A percentile compares a stretch with the other conserved stretches of the same genome.
Evolutionary conservation across 2,888 invertebrate genomes (phyloP).

Genomic region (Standfussiana lucernea): DNA sequence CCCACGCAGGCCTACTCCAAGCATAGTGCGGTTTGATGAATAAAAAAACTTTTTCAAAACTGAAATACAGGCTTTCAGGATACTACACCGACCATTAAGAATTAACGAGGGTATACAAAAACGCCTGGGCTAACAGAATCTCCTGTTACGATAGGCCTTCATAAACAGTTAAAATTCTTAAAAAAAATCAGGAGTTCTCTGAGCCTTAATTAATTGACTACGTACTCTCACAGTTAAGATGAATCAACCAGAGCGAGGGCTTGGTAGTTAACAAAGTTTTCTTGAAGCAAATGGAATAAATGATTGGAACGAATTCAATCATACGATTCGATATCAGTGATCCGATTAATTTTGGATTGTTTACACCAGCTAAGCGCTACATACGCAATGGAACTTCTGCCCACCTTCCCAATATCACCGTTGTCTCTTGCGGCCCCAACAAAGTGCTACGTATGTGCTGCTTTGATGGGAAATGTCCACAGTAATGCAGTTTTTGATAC

Average conservation of each 20-base stretch:
- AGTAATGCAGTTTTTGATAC: slow-evolving; percentile 72
- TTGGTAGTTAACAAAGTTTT: background rate
- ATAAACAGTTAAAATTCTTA: background rate
- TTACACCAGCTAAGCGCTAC: too few species aligned
- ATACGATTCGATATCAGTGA: too few species aligned
- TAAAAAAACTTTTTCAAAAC: too few species aligned
- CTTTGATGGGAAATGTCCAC: slow-evolving; percentile 70
- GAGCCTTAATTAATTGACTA: background rate
- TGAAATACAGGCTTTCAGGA: background rate
- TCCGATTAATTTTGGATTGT: too few species aligned
- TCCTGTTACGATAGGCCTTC: background rate
- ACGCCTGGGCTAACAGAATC: background rate
- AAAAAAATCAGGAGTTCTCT: background rate
- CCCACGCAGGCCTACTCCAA: too few species aligned
- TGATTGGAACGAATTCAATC: too few species aligned
- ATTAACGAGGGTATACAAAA: too few species aligned
- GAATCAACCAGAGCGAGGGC: background rate
- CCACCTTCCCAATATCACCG: rapidly evolving
- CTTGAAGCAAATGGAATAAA: background rate
- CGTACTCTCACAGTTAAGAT: background rate
- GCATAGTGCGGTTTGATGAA: too few species aligned
- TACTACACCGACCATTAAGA: too few species aligned
- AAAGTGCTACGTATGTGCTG: slow-evolving; percentile 67
- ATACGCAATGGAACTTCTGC: slow-evolving; percentile 51
- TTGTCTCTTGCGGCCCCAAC: slow-evolving; percentile 54